Base-by-base conservation (phyloP, 1,140 invertebrate species). In the Mycetomoellerius zeteki region DNA sequence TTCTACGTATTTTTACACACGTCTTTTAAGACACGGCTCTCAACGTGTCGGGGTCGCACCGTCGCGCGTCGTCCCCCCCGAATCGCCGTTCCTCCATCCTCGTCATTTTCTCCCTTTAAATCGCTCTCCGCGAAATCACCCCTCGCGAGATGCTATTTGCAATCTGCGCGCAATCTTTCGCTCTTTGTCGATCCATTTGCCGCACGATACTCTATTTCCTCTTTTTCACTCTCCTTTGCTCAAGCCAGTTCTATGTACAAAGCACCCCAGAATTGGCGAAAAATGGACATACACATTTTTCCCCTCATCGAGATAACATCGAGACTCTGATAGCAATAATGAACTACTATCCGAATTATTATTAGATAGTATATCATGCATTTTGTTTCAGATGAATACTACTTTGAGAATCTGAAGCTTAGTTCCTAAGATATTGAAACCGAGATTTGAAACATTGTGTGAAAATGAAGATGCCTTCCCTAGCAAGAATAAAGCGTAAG, bases 1-100 rank as follows among this genome's bases (percentile, higher is more conserved):
- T 93, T 93, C 91, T 93, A 93, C 92, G 89, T 93, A 93, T 93
- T 94, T 94, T 94, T 94, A 93, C 92, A 93, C 90, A 92, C 88
- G 86, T 89, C 71, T 91, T 65, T 81, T 54, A 71, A 81, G 64
- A 54, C 71, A 73, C 85, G 56, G 65, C 90, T 88, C 52, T 84
- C 81, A 77, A 56, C 71, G 86, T 69, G 65, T 72, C 85, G 65
- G 88, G 78, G 78, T 75, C 72, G 54, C 58, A 69, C 65, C 76
- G 87, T 76, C 72, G 77, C 62, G 78, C 77, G 85, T 81, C 78
- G 72, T 47, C 67, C 47, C 56, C 33, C 33, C 12, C 69, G 33
- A 76, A 76, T 67, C 21, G 37, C 47, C 72, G 43, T 77, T 65
- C 50, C 64, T 19, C 24, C 54, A 14, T 43, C 52, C 65, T 72